Evolutionary conservation across 2,797 vertebrate genomes (phyloP), one percentile per base, ranked within the genome.

Genomic region (Leuciscus waleckii): DNA sequence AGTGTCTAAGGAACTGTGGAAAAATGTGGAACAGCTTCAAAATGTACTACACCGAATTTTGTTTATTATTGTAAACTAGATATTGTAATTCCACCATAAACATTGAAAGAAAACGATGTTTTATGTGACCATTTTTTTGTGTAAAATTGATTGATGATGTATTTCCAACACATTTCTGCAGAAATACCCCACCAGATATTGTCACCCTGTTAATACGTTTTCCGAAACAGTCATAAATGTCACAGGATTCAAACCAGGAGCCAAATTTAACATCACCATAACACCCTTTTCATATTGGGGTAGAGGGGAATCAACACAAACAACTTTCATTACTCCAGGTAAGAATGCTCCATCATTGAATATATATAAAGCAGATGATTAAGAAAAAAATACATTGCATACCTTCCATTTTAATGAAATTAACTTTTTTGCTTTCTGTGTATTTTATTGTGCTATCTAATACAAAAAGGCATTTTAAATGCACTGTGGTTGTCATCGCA

Each of bases 271-370:
- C 79, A 91, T 96, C 88, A 92, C 89, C 0, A 93, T 96, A 63
- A 94, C 91, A 76, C 94, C 95, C 0, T 95, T 93, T 77, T 95
- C 95, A 0, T 94, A 94, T 83, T 96, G 94, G 95, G 94, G 93
- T 79, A 94, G 91, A 79, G 95, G 93, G 29, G 86, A 90, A 74
- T 87, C 86, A 75, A 93, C 93, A 58, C 90, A 90, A 80, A 54
- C 91, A 14, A 79, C 78, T 56, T 91, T 96, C 87, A 83, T 19
- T 89, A 91, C 92, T 26, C 93, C 94, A 75, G 91, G 95, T 95
- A 95, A 83, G 77, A 58, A 46, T 79, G 35, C 35, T n/a, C 0
- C 35, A 32, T 73, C 26, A 51, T 54, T 63, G 14, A 51, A 56
- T 17, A 29, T 63, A 79, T 43, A 46, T 46, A 46, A 14, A 14